Conservation (phyloP, 2,113 vertebrate species). For the Meriones unguiculatus region DNA sequence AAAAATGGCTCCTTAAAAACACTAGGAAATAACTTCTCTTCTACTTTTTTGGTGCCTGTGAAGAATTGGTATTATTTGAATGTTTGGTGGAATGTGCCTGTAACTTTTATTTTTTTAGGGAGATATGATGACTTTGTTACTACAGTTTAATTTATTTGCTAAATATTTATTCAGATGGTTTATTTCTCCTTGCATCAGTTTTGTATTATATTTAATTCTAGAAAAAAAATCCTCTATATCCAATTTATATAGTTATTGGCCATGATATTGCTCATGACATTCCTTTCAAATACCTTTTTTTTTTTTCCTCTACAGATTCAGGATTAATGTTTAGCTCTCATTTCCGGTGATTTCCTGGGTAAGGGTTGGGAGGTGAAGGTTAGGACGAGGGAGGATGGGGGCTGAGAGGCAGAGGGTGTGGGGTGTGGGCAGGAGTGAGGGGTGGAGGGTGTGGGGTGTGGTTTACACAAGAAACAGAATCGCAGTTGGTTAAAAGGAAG, state of each 20-base stretch:
- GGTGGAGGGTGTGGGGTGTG: neutral
- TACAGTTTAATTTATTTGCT: neutral
- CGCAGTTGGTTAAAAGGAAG: neutral
- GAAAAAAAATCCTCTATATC: neutral
- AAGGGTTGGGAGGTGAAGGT: neutral
- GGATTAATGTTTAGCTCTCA: neutral
- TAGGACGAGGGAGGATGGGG: neutral
- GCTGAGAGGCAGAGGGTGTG: neutral
- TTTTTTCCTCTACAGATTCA: neutral
- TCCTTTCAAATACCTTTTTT: neutral
- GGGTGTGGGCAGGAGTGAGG: neutral
- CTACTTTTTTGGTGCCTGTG: neutral
- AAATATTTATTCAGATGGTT: neutral
- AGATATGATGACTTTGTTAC: neutral
- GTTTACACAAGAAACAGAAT: neutral
- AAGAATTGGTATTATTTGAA: neutral
- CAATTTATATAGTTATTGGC: neutral
- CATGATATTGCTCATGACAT: neutral
- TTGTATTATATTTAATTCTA: neutral
- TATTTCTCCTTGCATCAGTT: neutral
- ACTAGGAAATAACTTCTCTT: neutral
- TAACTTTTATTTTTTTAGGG: neutral
- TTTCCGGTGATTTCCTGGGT: neutral
- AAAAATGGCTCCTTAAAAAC: neutral
- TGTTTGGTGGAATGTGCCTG: neutral